Conservation (phyloP, 2,888 invertebrate species). For the Thecophora atra region DNA sequence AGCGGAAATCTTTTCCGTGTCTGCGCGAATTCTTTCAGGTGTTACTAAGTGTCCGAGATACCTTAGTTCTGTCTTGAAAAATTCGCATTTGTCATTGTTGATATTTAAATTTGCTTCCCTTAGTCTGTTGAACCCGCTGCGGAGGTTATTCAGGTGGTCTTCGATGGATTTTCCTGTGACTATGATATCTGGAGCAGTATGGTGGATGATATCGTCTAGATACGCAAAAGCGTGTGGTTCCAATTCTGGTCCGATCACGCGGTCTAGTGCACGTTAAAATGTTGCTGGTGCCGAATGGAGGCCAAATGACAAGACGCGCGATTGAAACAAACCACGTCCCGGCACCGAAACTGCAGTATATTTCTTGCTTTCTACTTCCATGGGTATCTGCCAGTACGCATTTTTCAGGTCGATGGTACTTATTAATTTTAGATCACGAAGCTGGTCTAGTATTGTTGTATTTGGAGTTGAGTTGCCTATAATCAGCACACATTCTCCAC, state of each 20-base stretch:
- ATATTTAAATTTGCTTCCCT: conserved; percentile 22
- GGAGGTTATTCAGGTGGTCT: conserved; percentile 27
- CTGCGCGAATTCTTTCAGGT: conserved; percentile 28
- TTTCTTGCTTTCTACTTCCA: neutral
- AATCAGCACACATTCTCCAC: too few species aligned
- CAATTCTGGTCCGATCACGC: too few species aligned
- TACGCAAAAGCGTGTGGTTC: too few species aligned
- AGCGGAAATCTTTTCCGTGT: conserved; percentile 37
- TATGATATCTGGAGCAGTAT: too few species aligned
- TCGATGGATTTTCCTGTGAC: conserved; percentile 23
- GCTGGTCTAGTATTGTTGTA: too few species aligned
- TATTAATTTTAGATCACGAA: too few species aligned
- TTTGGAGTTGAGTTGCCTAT: too few species aligned
- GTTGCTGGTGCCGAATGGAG: too few species aligned
- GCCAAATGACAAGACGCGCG: neutral
- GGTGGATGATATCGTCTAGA: too few species aligned
- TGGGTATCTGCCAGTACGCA: neutral
- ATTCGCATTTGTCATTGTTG: conserved; percentile 31
- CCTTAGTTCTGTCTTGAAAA: conserved; percentile 24
- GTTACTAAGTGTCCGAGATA: conserved; percentile 37
- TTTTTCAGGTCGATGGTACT: too few species aligned
- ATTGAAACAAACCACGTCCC: neutral
- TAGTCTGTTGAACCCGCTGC: conserved; percentile 30
- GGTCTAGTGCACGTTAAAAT: too few species aligned
- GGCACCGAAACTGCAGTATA: neutral